A percentile compares a stretch with the other conserved stretches of the same genome.
phyloP scores from a whole-genome alignment of 2,113 vertebrate species.

The Corythornis madagascariensis region DNA sequence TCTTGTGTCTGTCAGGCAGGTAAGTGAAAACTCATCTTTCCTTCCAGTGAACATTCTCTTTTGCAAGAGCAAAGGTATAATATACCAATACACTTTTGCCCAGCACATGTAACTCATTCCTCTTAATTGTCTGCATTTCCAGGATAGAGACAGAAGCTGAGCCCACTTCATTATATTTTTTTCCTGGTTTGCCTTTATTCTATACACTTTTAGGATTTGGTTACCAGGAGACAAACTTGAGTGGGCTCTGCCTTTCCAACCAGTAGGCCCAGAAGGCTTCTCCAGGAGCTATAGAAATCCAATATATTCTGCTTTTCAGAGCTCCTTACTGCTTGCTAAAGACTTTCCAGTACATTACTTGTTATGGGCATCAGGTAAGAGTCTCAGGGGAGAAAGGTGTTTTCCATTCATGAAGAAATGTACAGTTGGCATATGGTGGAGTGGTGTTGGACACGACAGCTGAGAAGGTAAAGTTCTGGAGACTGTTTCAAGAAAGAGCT shows the following conservation, averaged over 20 bases:
- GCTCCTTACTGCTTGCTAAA: neutral
- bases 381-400: neutral
- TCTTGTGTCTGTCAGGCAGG: neutral
- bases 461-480: neutral
- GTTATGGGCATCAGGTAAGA: neutral
- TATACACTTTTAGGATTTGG: neutral
- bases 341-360: neutral
- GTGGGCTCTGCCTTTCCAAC: neutral
- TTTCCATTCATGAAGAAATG: neutral
- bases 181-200: neutral
- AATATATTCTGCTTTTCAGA: neutral
- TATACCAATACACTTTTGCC: neutral
- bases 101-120: neutral
- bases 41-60: neutral
- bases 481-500: neutral
- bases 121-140: neutral
- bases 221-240: neutral
- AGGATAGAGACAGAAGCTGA: neutral
- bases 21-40: neutral
- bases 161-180: neutral
- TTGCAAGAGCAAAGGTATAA: neutral
- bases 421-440: neutral
- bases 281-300: neutral
- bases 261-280: fast-evolving
- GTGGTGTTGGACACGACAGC: too few relatives aligned